Evolutionary conservation across 2,888 invertebrate species (phyloP).

Genomic region (Calameuta idolon): DNA sequence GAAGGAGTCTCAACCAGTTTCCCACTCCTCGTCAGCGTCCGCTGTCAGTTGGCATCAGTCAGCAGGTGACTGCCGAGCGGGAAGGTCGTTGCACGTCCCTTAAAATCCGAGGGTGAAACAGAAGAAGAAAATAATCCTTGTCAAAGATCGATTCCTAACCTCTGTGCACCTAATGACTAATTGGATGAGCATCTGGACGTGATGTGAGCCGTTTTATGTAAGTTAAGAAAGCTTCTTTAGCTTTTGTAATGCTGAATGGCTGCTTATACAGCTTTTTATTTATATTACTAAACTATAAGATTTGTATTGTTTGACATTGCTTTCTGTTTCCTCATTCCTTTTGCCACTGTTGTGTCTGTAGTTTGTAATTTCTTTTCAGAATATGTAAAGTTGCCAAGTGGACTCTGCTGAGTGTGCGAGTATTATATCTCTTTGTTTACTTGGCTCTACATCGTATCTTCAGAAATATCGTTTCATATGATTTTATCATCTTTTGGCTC

Average conservation of each 20-base stretch:
- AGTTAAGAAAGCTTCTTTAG: background rate
- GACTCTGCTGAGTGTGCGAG: background rate
- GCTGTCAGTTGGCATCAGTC: background rate
- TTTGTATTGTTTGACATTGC: background rate
- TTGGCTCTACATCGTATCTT: background rate
- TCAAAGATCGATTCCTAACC: background rate
- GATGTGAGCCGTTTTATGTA: slow-evolving; percentile 6
- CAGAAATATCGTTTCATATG: background rate
- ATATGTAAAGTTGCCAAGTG: background rate
- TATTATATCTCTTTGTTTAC: background rate
- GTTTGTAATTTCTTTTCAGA: background rate
- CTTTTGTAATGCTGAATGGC: background rate
- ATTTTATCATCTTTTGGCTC: background rate
- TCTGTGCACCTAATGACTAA: background rate
- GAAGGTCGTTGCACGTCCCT: background rate
- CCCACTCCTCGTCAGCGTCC: background rate
- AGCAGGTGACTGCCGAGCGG: background rate
- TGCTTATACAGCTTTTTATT: background rate
- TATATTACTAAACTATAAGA: background rate
- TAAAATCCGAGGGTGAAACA: background rate
- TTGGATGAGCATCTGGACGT: background rate
- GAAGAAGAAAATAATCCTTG: background rate
- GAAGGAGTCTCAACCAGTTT: background rate
- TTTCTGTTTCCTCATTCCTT: background rate
- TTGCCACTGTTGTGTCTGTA: background rate